Evolutionary conservation across 2,888 invertebrate species (phyloP).

Genomic region (Campoplex nolae): DNA sequence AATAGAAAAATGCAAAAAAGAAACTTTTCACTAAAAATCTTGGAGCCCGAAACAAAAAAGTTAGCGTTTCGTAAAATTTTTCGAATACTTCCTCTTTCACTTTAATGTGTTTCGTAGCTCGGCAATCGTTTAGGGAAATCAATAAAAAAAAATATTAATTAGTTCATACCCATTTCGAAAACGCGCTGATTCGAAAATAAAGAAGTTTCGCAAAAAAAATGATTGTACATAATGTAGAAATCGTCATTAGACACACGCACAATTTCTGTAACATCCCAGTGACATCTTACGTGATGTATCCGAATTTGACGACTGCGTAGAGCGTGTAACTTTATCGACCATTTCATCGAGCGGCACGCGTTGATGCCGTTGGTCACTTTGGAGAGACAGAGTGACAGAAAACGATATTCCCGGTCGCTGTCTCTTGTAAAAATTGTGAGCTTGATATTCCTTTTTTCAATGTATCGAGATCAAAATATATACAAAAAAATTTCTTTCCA

Average conservation of each 20-base stretch:
- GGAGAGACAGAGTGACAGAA: background rate
- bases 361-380: background rate
- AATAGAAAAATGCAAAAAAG: background rate
- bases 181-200: too few relatives aligned
- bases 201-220: too few relatives aligned
- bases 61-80: too few relatives aligned
- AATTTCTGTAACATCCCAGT: background rate
- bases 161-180: too few relatives aligned
- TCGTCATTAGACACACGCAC: background rate
- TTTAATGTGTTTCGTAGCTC: too few relatives aligned
- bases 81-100: too few relatives aligned
- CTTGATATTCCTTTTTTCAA: background rate
- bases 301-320: background rate
- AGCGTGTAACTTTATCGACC: background rate
- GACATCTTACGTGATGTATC: background rate
- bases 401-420: background rate
- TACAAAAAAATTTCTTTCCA: background rate
- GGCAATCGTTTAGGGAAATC: too few relatives aligned
- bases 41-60: background rate
- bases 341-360: background rate
- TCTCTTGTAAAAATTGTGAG: background rate
- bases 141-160: background rate
- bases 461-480: background rate
- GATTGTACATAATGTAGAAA: too few relatives aligned
- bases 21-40: background rate